These are phyloP conservation scores for Troides aeacus DNA, from an alignment of 2,888 invertebrate species.

Conservation along the genomic window DNA sequence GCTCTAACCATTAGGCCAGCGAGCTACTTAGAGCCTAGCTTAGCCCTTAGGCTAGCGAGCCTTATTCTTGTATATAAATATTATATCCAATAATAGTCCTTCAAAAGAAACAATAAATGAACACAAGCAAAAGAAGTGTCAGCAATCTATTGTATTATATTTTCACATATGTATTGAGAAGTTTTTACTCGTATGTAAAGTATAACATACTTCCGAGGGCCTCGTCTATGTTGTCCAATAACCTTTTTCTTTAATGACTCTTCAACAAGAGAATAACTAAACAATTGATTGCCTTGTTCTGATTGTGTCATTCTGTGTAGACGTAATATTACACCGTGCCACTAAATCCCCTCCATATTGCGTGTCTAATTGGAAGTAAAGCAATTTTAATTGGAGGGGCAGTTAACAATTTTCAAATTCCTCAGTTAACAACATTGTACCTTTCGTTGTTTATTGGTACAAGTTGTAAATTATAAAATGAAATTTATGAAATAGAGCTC, in stretches of 20 bases:
- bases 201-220: too few relatives aligned
- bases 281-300: background rate
- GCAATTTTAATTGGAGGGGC: conserved; percentile 19
- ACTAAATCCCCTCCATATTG: conserved; percentile 11
- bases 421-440: background rate
- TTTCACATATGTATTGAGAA: too few relatives aligned
- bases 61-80: background rate
- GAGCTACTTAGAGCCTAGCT: too few relatives aligned
- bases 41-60: too few relatives aligned
- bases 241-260: background rate
- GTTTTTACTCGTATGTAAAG: too few relatives aligned
- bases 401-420: conserved; percentile 24
- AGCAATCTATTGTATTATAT: too few relatives aligned
- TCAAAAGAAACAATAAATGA: too few relatives aligned
- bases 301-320: conserved; percentile 21
- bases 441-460: background rate
- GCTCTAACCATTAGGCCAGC: too few relatives aligned
- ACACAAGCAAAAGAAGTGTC: too few relatives aligned
- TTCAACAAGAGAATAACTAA: background rate
- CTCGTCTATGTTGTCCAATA: background rate
- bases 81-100: too few relatives aligned
- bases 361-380: conserved; percentile 26
- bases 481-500: too few relatives aligned
- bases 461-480: background rate
- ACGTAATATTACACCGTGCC: conserved; percentile 11